These are phyloP conservation scores for Antechinus stuartii DNA, from an alignment of 2,113 vertebrate species.

Conservation along the genomic window DNA sequence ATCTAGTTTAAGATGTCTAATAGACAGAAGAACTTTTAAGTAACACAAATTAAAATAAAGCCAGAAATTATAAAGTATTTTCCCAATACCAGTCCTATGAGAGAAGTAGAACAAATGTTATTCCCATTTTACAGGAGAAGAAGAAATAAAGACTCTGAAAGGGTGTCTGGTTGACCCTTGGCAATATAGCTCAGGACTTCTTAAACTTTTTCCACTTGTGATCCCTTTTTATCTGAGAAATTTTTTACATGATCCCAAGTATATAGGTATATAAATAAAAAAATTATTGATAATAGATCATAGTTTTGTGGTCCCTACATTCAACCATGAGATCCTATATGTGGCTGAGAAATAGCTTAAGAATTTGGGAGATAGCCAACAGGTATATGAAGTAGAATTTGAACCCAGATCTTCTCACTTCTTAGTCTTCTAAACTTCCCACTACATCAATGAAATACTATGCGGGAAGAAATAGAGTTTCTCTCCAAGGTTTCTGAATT, in stretches of 20 bases:
- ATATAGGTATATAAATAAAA: no score
- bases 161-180: not conserved
- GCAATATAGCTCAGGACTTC: not conserved
- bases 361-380: not conserved
- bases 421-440: not conserved
- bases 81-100: not conserved
- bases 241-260: no score
- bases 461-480: not conserved
- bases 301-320: no score
- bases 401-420: not conserved
- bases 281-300: no score
- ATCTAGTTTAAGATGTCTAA: not conserved
- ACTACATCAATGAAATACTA: not conserved
- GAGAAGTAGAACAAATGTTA: not conserved
- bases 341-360: no score
- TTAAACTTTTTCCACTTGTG: no score
- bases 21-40: not conserved
- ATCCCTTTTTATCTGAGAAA: no score
- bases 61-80: not conserved
- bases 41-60: not conserved
- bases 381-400: not conserved
- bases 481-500: not conserved
- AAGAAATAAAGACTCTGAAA: not conserved
- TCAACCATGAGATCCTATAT: no score
- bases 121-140: not conserved